A percentile compares a stretch with the other conserved stretches of the same genome.
Evolutionary conservation across 2,797 vertebrate species (phyloP).

Genomic region (Dendrocincla fuliginosa): DNA sequence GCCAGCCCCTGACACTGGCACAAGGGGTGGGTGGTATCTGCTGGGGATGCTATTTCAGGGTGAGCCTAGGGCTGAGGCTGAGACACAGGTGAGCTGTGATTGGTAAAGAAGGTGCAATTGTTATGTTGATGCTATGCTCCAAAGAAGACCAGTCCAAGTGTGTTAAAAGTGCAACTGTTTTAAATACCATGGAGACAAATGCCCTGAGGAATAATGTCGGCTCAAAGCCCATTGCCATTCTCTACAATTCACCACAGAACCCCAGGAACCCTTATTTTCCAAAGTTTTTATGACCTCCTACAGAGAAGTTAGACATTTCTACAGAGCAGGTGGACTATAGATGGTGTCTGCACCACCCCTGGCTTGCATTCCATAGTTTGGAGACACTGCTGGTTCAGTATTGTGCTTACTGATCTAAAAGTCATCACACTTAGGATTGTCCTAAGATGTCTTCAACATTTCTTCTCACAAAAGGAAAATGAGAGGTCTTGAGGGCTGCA

Average conservation of each 20-base stretch:
- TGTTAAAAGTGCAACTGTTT: not conserved
- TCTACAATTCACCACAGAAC: not conserved
- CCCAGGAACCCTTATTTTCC: not conserved
- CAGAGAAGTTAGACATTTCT: not conserved
- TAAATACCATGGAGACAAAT: not conserved
- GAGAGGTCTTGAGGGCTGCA: not conserved
- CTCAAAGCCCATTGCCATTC: not conserved
- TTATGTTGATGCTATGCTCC: not conserved
- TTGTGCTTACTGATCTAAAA: not conserved
- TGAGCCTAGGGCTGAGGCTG: not conserved
- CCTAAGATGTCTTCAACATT: not conserved
- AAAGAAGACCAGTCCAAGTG: not conserved
- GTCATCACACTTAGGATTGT: not conserved
- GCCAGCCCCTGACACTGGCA: not conserved
- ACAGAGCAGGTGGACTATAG: not conserved
- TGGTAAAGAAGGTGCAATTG: not conserved
- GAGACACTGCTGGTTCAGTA: not conserved
- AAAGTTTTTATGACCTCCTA: not conserved
- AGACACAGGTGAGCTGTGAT: not conserved
- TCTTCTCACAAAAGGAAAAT: not conserved
- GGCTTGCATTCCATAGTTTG: not conserved
- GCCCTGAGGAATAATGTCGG: not conserved
- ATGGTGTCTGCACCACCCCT: not conserved
- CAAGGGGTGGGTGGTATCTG: not conserved
- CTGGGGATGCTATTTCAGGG: not conserved